A percentile compares a stretch with the other conserved stretches of the same genome.
These are phyloP conservation scores for Balaeniceps rex DNA, from an alignment of 2,113 vertebrate species.

Conservation along the genomic window DNA sequence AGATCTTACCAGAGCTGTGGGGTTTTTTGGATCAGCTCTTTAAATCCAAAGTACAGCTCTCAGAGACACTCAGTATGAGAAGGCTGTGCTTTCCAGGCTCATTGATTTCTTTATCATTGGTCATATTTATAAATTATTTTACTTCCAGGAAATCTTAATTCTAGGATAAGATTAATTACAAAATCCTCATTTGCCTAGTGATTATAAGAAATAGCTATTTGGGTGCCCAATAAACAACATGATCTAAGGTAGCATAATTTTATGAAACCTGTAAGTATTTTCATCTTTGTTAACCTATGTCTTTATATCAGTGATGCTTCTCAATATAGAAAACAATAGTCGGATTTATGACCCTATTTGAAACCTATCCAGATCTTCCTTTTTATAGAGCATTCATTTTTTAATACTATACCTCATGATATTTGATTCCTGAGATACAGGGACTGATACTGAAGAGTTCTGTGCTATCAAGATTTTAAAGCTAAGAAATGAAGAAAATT, in stretches of 20 bases:
- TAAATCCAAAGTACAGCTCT: not conserved
- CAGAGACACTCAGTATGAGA: not conserved
- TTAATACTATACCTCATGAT: not conserved
- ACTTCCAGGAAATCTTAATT: not conserved
- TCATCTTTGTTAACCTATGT: not conserved
- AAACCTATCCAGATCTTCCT: not conserved
- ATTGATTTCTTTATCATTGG: not conserved
- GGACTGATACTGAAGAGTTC: not conserved
- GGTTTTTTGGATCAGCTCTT: not conserved
- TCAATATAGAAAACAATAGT: not conserved
- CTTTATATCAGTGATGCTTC: not conserved
- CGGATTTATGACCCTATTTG: not conserved
- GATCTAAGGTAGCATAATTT: not conserved
- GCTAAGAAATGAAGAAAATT: not conserved
- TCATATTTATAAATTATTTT: not conserved
- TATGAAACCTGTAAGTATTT: not conserved
- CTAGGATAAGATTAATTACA: not conserved
- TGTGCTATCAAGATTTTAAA: not conserved
- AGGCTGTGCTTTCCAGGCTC: not conserved
- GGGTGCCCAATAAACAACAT: not conserved
- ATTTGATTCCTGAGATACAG: not conserved
- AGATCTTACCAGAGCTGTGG: not conserved
- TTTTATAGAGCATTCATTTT: not conserved
- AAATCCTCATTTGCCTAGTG: not conserved
- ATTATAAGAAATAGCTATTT: not conserved